These are phyloP conservation scores for Morus bassanus DNA, from an alignment of 2,797 vertebrate genomes.

Conservation along the genomic window DNA sequence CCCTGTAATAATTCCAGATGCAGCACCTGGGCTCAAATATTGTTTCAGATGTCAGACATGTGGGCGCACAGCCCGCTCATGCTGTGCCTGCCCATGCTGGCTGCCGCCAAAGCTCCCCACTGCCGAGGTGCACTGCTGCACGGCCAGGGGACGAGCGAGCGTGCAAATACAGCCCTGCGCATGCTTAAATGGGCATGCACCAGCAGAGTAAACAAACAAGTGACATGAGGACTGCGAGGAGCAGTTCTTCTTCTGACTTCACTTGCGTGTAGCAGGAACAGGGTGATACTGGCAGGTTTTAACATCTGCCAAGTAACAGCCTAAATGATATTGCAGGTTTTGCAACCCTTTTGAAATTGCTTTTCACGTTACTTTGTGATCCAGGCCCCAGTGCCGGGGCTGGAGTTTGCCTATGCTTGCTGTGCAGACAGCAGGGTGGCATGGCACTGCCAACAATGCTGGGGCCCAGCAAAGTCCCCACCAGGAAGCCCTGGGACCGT, in stretches of 20 bases:
- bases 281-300: not conserved
- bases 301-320: not conserved
- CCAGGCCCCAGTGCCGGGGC: not conserved
- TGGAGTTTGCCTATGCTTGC: not conserved
- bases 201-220: not conserved
- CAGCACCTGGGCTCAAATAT: constrained; percentile 35
- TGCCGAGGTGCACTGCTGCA: not conserved
- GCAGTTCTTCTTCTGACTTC: not conserved
- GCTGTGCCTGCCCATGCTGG: not conserved
- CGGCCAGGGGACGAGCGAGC: not conserved
- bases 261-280: not conserved
- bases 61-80: not conserved
- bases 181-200: fast-evolving
- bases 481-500: not conserved
- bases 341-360: not conserved
- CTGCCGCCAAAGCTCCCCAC: not conserved
- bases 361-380: fast-evolving
- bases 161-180: not conserved
- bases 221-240: fast-evolving
- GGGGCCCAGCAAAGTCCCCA: not conserved
- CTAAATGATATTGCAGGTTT: not conserved
- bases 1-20: constrained; percentile 30
- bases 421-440: not conserved
- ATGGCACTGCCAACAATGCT: fast-evolving
- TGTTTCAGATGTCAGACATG: not conserved